Evolutionary conservation across 2,113 vertebrate genomes (phyloP).

Genomic region (Tiliqua scincoides): DNA sequence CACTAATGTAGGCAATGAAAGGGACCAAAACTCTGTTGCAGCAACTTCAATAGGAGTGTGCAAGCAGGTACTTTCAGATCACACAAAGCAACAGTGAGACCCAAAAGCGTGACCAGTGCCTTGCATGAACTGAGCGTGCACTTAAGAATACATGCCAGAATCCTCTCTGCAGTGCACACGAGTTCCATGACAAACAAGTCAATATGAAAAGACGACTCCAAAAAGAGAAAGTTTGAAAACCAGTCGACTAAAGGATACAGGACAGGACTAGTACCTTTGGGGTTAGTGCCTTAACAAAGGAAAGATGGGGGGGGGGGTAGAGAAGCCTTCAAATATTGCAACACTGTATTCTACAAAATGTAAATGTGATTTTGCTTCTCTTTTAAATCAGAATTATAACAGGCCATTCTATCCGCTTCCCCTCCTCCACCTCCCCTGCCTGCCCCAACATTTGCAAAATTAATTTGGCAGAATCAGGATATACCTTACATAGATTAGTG

Average conservation of each 20-base stretch:
- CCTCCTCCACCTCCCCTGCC: slow-evolving; percentile 58
- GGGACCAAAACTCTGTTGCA: too few relatives aligned
- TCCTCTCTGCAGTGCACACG: too few relatives aligned
- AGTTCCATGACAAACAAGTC: background rate
- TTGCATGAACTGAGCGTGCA: background rate
- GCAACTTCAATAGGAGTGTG: too few relatives aligned
- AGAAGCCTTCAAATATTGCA: slow-evolving; percentile 74
- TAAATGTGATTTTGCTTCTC: slow-evolving; percentile 79
- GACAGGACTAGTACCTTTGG: slow-evolving; percentile 62
- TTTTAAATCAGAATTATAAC: slow-evolving; percentile 79
- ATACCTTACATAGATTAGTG: slow-evolving; percentile 89
- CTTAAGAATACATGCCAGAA: background rate
- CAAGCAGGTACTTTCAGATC: too few relatives aligned
- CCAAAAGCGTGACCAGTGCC: too few relatives aligned
- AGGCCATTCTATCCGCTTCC: slow-evolving; percentile 65
- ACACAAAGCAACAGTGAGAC: too few relatives aligned
- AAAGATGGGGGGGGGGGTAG: slow-evolving; percentile 71
- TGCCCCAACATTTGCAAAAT: slow-evolving; percentile 82
- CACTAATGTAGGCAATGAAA: too few relatives aligned
- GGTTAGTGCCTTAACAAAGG: slow-evolving; percentile 77
- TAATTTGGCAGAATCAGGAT: slow-evolving; percentile 81
- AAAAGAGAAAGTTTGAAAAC: slow-evolving; percentile 54
- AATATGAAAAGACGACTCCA: background rate
- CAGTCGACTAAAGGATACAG: slow-evolving; percentile 50
- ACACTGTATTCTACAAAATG: slow-evolving; percentile 81